Evolutionary conservation across 2,797 vertebrate genomes (phyloP).

Genomic region (Amphiprion clarkii): DNA sequence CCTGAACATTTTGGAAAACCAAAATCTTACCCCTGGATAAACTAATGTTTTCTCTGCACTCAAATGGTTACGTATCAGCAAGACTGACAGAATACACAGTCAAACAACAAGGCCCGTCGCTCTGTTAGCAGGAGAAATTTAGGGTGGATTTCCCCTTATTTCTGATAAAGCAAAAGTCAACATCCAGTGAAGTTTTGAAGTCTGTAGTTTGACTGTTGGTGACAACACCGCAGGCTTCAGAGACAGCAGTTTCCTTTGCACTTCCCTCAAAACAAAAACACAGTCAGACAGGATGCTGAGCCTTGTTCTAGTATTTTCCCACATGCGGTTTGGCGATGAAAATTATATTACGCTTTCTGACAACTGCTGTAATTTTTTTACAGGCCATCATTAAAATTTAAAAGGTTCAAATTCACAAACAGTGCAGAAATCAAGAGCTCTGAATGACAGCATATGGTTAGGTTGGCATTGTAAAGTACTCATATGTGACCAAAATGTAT

Average conservation of each 20-base stretch:
- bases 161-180: background rate
- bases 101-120: too few relatives aligned
- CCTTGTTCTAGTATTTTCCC: conserved; percentile 21
- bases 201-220: conserved; percentile 11
- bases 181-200: conserved; percentile 12
- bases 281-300: conserved; percentile 39
- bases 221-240: conserved; percentile 30
- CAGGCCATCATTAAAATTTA: conserved; percentile 55
- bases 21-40: background rate
- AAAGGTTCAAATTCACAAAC: conserved; percentile 45
- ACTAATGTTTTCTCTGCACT: background rate
- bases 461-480: conserved; percentile 56
- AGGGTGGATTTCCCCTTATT: background rate
- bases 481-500: conserved; percentile 37
- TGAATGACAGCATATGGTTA: conserved; percentile 44
- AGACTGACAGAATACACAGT: too few relatives aligned
- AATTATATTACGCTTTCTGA: conserved; percentile 13
- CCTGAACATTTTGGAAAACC: conserved; percentile 1
- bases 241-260: conserved; percentile 43
- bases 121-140: background rate
- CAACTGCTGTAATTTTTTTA: conserved; percentile 42
- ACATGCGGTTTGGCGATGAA: conserved; percentile 30
- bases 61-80: background rate
- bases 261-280: conserved; percentile 67
- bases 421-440: conserved; percentile 48